Evolutionary conservation across 2,888 invertebrate species (phyloP), one percentile per base, ranked within the genome.

Genomic region (Carcina quercana): DNA sequence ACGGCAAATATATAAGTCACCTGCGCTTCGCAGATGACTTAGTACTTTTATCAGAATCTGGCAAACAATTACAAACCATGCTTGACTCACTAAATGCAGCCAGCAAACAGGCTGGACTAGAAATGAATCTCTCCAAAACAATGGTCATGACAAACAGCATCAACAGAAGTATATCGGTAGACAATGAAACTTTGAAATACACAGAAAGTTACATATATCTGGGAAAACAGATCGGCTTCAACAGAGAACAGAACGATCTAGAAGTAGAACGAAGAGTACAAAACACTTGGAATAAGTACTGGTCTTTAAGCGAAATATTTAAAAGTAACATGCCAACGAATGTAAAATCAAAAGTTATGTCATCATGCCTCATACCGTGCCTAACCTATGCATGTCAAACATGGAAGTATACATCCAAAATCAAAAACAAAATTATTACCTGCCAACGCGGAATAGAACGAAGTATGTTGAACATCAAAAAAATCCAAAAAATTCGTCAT

Each of bases 371-470:
- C 11, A 25, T 45, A 31, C 43, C 40, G 0, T 41, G 38, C 10
- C 29, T 47, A 7, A 42, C 42, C n/a, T 45, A 47, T 29, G 42
- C 37, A n/a, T 44, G 40, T 24, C 38, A 39, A 35, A 42, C 40
- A 3, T 12, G 24, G 6, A 25, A 25, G 3, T 25, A n/a, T n/a
- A n/a, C n/a, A n/a, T n/a, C n/a, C n/a, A n/a, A n/a, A n/a, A n/a
- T n/a, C n/a, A n/a, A n/a, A n/a, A n/a, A n/a, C n/a, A n/a, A n/a
- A n/a, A n/a, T n/a, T n/a, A n/a, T n/a, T n/a, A n/a, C n/a, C n/a
- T n/a, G n/a, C n/a, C n/a, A n/a, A n/a, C n/a, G n/a, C n/a, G n/a
- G n/a, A n/a, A n/a, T n/a, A n/a, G n/a, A n/a, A n/a, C n/a, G n/a
- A n/a, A n/a, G n/a, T n/a, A n/a, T n/a, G n/a, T n/a, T n/a, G n/a